These are phyloP conservation scores for Mythimna vitellina DNA, from an alignment of 2,888 invertebrate species.

Conservation along the genomic window DNA sequence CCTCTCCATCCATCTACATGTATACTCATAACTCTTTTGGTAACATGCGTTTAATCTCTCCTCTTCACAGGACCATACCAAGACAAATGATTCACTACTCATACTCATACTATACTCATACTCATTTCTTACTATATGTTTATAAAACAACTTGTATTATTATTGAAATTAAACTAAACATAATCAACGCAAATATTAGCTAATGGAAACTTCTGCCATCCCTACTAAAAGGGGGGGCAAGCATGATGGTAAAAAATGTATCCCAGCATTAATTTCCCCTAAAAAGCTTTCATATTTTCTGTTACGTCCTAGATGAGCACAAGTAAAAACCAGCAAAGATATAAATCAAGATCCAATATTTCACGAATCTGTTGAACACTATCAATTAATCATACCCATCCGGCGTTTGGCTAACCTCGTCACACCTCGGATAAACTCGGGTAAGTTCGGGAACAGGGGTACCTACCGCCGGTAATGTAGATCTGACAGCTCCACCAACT, in stretches of 20 bases:
- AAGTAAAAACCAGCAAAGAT: slow-evolving; percentile 29
- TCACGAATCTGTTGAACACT: slow-evolving; percentile 51
- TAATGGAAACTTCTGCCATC: not conserved
- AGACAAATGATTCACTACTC: too few species aligned
- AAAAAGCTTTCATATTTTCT: slow-evolving; percentile 15
- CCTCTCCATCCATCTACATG: too few species aligned
- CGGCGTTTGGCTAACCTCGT: slow-evolving; percentile 34
- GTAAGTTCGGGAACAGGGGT: slow-evolving; percentile 33
- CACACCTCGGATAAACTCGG: slow-evolving; percentile 29
- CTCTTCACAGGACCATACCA: too few species aligned
- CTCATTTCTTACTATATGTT: not conserved
- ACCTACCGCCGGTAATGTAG: slow-evolving; percentile 64
- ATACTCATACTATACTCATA: too few species aligned
- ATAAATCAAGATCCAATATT: slow-evolving; percentile 60
- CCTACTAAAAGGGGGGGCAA: not conserved
- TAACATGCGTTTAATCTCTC: too few species aligned
- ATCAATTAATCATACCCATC: slow-evolving; percentile 58
- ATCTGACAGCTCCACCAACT: slow-evolving; percentile 65
- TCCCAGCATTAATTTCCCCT: not conserved
- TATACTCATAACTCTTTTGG: too few species aligned
- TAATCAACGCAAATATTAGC: not conserved
- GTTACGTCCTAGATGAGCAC: slow-evolving; percentile 6
- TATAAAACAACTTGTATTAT: not conserved
- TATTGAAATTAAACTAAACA: not conserved
- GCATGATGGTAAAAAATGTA: not conserved